Evolutionary conservation across 2,797 vertebrate genomes (phyloP).

Genomic region (Scolopax rusticola): DNA sequence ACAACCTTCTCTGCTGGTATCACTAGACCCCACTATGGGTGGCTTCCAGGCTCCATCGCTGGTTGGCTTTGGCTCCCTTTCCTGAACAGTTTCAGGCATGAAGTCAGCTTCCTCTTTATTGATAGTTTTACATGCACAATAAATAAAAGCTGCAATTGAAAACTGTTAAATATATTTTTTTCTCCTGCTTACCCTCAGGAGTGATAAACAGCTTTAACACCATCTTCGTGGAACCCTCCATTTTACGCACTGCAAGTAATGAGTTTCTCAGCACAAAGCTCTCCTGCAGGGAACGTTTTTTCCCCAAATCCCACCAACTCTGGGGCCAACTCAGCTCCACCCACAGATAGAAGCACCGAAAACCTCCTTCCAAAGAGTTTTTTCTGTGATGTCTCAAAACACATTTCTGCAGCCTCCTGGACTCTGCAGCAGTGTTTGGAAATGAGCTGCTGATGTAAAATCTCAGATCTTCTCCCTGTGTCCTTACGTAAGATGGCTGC

Average conservation of each 20-base stretch:
- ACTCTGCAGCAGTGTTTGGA: background rate
- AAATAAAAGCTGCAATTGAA: background rate
- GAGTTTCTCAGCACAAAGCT: background rate
- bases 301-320: background rate
- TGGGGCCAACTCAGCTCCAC: background rate
- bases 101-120: background rate
- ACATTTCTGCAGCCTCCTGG: background rate
- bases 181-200: background rate
- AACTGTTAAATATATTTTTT: background rate
- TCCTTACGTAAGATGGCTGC: background rate
- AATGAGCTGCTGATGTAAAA: background rate
- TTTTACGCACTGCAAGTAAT: background rate
- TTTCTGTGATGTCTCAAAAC: background rate
- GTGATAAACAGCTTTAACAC: conserved; percentile 25
- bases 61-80: background rate
- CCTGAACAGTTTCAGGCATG: background rate
- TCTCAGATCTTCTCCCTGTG: background rate
- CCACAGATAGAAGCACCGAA: background rate
- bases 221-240: background rate
- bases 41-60: background rate
- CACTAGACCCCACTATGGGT: background rate
- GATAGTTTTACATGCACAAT: background rate
- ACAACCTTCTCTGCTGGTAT: background rate
- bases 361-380: background rate
- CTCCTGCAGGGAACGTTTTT: background rate